phyloP scores from a whole-genome alignment of 1,140 invertebrate genomes.

The Lineus longissimus region DNA sequence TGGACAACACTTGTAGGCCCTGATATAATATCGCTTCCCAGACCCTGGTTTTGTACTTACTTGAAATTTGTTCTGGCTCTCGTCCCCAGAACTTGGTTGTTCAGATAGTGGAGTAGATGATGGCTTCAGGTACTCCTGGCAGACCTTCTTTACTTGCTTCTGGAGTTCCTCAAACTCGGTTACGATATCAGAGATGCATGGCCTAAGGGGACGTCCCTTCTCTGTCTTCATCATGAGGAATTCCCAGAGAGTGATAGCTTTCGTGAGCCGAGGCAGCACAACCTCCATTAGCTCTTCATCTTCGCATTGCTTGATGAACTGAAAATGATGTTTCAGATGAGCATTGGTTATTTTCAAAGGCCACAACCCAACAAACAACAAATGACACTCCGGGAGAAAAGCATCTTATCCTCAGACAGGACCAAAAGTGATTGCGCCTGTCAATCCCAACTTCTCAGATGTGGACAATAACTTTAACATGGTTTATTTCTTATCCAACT shows the following conservation, averaged over 20 bases:
- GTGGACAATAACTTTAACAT: no score
- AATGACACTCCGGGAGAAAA: no score
- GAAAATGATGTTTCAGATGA: conserved; percentile 13
- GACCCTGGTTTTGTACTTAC: neutral
- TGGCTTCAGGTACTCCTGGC: conserved; percentile 36
- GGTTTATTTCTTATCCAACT: neutral
- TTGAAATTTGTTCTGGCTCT: neutral
- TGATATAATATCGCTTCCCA: no score
- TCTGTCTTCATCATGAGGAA: conserved; percentile 54
- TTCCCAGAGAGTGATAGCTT: conserved; percentile 53
- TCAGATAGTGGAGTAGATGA: conserved; percentile 14
- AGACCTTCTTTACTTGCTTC: conserved; percentile 41
- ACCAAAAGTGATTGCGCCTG: no score
- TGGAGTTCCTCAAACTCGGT: conserved; percentile 47
- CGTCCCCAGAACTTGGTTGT: no score
- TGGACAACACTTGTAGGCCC: no score
- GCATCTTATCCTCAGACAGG: no score
- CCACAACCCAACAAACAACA: no score
- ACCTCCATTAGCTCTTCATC: conserved; percentile 56
- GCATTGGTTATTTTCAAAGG: neutral
- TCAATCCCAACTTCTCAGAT: no score
- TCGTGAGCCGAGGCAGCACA: conserved; percentile 51
- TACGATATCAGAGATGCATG: conserved; percentile 39
- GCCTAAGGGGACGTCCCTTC: conserved; percentile 32
- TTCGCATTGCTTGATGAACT: conserved; percentile 39